Evolutionary conservation across 2,888 invertebrate genomes (phyloP), one percentile per base, ranked within the genome.

Genomic region (Chloroclysta siterata): DNA sequence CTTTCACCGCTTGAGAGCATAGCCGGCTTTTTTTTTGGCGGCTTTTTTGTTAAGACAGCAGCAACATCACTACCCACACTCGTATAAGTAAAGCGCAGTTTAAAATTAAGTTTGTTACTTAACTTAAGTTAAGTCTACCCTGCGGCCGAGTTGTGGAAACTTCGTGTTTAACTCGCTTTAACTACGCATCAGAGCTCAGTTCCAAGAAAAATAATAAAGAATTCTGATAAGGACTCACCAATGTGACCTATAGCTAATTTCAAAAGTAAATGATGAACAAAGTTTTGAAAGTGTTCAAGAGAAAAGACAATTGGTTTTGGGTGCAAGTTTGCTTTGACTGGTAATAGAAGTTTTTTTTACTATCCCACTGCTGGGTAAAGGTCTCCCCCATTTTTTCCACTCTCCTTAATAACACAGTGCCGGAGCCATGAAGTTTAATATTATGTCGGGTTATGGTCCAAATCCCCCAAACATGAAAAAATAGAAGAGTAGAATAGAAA

Each of bases 51-150:
- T 10, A 13, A 7, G 0, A 5, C 2, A n/a, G n/a, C n/a, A n/a
- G 33, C 15, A 15, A 22, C 50, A 54, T 39, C 50, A 44, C 60
- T 53, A 48, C 15, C 5, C 42, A 58, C 33, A 61, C 61, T 61
- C 54, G 54, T 65, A 60, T 64, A 66, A 72, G 69, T 63, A 69
- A 68, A 68, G 71, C 65, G 60, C 72, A 72, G 72, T 75, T 79
- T 75, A 74, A 77, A 75, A 76, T 75, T 76, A 77, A 76, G 74
- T 79, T 78, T 73, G 61, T 74, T 70, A 71, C 69, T 75, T 72
- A 74, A 71, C 67, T 75, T 74, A 72, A 60, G 56, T 64, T 74
- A 74, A 71, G 72, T 74, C 63, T 47, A 61, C 68, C 60, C 62
- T 36, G 60, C 61, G 64, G 63, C 58, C 57, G 65, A 66, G 64